Evolutionary conservation across 2,113 vertebrate genomes (phyloP).

Genomic region (Typhlomys cinereus): DNA sequence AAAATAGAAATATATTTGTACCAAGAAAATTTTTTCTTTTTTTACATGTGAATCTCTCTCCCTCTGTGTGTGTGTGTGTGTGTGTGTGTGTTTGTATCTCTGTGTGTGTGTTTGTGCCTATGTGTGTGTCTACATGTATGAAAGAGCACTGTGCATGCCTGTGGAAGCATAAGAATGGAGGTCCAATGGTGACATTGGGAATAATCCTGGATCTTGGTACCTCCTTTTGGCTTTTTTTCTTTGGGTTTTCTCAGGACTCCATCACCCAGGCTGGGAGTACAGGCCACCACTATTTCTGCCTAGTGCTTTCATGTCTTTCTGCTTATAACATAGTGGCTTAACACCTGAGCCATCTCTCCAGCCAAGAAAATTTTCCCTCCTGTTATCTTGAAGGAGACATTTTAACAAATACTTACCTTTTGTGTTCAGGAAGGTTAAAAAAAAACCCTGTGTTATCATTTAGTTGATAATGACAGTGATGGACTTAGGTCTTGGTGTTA

Average conservation of each 20-base stretch:
- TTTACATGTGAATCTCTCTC: background rate
- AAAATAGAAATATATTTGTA: conserved; percentile 25
- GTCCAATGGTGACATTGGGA: too few relatives aligned
- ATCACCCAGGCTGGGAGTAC: background rate
- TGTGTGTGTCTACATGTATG: background rate
- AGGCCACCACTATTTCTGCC: background rate
- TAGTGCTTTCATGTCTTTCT: too few relatives aligned
- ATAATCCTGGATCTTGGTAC: too few relatives aligned
- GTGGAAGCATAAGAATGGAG: background rate
- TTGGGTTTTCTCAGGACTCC: background rate
- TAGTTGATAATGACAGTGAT: background rate
- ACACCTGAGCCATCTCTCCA: background rate
- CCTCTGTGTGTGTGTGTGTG: background rate
- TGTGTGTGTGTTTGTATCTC: background rate
- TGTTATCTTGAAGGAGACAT: background rate
- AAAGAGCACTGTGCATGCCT: background rate
- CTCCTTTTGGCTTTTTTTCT: too few relatives aligned
- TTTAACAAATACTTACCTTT: background rate
- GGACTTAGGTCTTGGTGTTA: background rate
- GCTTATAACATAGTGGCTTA: too few relatives aligned
- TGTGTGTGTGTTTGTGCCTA: background rate
- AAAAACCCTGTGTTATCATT: background rate
- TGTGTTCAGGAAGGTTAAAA: background rate
- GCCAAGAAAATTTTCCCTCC: too few relatives aligned
- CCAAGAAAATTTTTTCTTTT: background rate